Evolutionary conservation across 2,113 vertebrate species (phyloP).

Genomic region (Peucedramus taeniatus): DNA sequence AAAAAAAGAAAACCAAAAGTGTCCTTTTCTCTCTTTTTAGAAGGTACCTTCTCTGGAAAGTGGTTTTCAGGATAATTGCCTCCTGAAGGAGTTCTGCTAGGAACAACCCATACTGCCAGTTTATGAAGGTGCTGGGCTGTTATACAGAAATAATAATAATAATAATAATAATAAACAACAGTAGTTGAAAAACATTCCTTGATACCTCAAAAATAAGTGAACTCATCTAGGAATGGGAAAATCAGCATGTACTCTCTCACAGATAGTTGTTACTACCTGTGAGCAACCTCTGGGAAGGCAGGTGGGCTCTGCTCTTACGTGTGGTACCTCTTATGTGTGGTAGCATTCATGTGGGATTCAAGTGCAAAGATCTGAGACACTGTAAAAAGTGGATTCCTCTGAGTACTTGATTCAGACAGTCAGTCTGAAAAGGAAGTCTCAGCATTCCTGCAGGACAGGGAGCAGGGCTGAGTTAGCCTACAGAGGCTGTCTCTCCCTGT

Average conservation of each 20-base stretch:
- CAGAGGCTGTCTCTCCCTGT: neutral
- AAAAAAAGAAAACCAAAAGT: neutral
- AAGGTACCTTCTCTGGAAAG: neutral
- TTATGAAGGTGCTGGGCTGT: neutral
- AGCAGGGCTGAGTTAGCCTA: neutral
- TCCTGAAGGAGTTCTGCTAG: neutral
- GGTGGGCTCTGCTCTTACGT: neutral
- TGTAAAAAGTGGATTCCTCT: neutral
- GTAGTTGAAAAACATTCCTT: neutral
- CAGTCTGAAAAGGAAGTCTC: neutral
- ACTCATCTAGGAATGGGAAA: neutral
- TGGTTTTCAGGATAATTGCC: neutral
- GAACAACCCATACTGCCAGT: neutral
- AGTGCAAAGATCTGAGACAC: neutral
- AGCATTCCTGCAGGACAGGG: neutral
- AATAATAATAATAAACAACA: neutral
- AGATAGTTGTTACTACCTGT: neutral
- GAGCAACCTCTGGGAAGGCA: neutral
- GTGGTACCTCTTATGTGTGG: neutral
- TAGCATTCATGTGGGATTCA: neutral
- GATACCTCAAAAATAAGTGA: neutral
- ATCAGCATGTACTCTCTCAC: neutral
- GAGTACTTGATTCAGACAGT: neutral
- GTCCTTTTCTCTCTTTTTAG: neutral
- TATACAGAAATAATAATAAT: neutral